Evolutionary conservation across 2,888 invertebrate genomes (phyloP), one percentile per base, ranked within the genome.

Genomic region (Portevinia maculata): DNA sequence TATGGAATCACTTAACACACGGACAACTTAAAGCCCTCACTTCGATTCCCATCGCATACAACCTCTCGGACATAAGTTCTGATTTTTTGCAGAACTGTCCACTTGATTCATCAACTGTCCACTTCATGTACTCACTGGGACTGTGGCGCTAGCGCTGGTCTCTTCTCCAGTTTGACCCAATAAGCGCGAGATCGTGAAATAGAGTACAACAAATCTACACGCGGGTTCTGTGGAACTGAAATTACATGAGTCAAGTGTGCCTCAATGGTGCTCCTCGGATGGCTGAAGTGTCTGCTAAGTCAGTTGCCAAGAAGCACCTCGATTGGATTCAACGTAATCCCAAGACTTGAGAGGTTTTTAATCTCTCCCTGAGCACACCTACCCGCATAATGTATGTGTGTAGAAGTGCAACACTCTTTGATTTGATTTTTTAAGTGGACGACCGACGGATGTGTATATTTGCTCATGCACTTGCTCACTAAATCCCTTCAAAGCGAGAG

Each of bases 271-370:
- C 79, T 79, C 52, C 53, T 15, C 15, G 46, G 59, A 24, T 62
- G 39, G 28, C 65, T 83, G 48, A 83, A 83, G 83, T 71, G 62
- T 21, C 69, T 64, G 64, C 30, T 53, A 65, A 70, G 75, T 65
- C 75, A 65, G 59, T 60, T 59, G 53, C 50, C 48, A 78, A 78
- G 78, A 52, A 81, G 81, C 34, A 44, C 13, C 30, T 64, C 62
- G 39, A 75, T 83, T 59, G 55, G 65, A 83, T 83, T 83, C 67
- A 60, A 21, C 62, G 65, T 78, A 83, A 83, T 76, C 83, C 71
- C 37, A 15, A 19, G 21, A n/a, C 7, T 62, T 21, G 24, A 78
- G 78, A 67, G 83, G 57, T 55, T 73, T 78, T 78, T 73, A 62
- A 78, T 83, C 78, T 62, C 73, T 32, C 24, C 53, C 46, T 64